These are phyloP conservation scores for Tupiocoris notatus DNA, from an alignment of 2,888 invertebrate species.

Conservation along the genomic window DNA sequence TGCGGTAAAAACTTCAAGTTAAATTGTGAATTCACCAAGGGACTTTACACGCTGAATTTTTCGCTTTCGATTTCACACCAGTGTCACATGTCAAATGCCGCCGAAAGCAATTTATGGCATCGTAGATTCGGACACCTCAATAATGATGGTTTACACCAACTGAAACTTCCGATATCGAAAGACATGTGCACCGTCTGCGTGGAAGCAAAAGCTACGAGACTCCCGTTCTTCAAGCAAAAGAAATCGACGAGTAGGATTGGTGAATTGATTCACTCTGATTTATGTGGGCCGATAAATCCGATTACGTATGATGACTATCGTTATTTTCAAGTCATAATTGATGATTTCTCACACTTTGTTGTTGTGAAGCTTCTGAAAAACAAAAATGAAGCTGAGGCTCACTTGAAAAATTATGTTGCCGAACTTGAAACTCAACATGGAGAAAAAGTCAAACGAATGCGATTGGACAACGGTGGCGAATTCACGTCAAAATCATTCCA, in stretches of 20 bases:
- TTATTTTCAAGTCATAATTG: background rate
- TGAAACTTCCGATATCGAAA: background rate
- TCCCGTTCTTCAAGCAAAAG: background rate
- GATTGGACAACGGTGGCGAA: constrained; percentile 51
- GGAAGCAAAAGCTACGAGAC: background rate
- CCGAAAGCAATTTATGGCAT: background rate
- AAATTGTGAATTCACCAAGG: background rate
- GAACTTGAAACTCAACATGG: background rate
- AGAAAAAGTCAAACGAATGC: constrained; percentile 39
- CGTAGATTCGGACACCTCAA: background rate
- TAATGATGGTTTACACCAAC: background rate
- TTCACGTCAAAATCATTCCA: constrained; percentile 49
- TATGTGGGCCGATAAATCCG: constrained; percentile 5
- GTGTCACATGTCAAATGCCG: background rate
- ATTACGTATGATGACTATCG: background rate
- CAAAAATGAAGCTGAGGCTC: constrained; percentile 11
- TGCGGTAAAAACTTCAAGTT: background rate
- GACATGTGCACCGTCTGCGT: background rate
- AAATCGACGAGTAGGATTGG: constrained; percentile 2
- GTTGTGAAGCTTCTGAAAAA: constrained; percentile 23
- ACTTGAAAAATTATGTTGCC: background rate
- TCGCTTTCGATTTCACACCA: background rate
- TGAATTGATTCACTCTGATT: background rate
- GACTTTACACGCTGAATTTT: background rate
- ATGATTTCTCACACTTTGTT: background rate